Percentiles rank a stretch among this genome's conserved stretches.
Conservation (phyloP, 2,113 vertebrate species). For the Steatornis caripensis region DNA sequence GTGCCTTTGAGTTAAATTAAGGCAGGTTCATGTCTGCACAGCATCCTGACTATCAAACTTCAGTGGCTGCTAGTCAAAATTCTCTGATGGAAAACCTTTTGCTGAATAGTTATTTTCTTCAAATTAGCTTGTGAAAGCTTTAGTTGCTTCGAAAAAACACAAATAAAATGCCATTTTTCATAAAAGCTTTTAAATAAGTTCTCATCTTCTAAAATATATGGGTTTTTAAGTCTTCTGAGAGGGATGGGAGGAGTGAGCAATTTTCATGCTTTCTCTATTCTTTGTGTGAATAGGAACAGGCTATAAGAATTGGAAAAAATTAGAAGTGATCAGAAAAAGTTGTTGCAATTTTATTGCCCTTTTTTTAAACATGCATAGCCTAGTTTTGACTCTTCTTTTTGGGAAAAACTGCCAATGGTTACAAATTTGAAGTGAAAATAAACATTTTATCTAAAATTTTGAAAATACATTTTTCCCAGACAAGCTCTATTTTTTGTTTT, state of each 20-base stretch:
- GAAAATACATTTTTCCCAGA: background rate
- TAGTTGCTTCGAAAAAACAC: background rate
- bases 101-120: background rate
- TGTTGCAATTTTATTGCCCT: background rate
- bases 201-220: background rate
- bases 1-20: background rate
- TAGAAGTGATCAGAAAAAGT: background rate
- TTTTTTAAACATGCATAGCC: background rate
- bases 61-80: background rate
- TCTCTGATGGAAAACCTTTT: background rate
- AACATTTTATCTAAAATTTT: background rate
- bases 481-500: background rate
- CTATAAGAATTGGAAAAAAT: background rate
- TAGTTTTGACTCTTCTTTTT: background rate
- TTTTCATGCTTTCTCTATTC: background rate
- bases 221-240: background rate
- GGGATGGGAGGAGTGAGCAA: background rate
- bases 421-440: background rate
- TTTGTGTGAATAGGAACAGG: background rate
- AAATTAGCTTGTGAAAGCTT: background rate
- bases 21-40: background rate
- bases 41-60: background rate
- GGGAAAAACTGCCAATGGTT: background rate
- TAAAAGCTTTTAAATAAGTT: slow-evolving; percentile 1
- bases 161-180: background rate